phyloP scores from a whole-genome alignment of 2,113 vertebrate genomes.

The Rhinolophus sinicus region DNA sequence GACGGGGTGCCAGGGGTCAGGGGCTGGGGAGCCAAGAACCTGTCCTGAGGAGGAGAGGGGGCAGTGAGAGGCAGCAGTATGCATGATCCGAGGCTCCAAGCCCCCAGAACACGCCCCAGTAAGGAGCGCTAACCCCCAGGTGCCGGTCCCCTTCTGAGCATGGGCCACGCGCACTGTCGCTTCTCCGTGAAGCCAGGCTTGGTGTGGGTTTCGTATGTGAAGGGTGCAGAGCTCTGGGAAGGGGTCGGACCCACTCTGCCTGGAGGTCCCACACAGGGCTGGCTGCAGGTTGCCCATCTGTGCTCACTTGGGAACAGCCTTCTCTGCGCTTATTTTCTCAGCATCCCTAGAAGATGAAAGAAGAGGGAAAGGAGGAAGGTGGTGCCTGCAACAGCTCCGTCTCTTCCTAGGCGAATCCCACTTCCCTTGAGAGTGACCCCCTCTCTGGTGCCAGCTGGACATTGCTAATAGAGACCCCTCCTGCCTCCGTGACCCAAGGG shows the following conservation, averaged over 20 bases:
- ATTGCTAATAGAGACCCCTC: fast-evolving
- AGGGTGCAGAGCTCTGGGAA: not conserved
- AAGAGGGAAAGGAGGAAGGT: not conserved
- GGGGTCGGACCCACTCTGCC: fast-evolving
- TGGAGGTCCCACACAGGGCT: too few relatives aligned
- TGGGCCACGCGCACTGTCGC: fast-evolving
- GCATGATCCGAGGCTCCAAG: fast-evolving
- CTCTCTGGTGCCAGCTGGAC: fast-evolving
- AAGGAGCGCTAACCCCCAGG: fast-evolving
- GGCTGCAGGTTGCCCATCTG: fast-evolving
- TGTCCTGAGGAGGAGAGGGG: not conserved
- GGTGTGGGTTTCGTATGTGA: not conserved
- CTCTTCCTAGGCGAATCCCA: not conserved
- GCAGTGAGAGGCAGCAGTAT: fast-evolving
- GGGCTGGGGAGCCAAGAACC: not conserved
- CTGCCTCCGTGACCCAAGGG: too few relatives aligned
- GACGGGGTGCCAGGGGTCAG: fast-evolving
- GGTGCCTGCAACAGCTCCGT: not conserved
- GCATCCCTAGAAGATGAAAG: not conserved
- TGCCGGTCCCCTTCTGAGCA: fast-evolving
- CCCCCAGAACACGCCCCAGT: fast-evolving
- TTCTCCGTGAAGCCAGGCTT: not conserved
- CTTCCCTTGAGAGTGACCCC: too few relatives aligned
- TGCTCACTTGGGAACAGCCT: not conserved
- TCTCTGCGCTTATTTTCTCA: not conserved